Evolutionary conservation across 2,797 vertebrate species (phyloP).

Genomic region (Sibirionetta formosa): DNA sequence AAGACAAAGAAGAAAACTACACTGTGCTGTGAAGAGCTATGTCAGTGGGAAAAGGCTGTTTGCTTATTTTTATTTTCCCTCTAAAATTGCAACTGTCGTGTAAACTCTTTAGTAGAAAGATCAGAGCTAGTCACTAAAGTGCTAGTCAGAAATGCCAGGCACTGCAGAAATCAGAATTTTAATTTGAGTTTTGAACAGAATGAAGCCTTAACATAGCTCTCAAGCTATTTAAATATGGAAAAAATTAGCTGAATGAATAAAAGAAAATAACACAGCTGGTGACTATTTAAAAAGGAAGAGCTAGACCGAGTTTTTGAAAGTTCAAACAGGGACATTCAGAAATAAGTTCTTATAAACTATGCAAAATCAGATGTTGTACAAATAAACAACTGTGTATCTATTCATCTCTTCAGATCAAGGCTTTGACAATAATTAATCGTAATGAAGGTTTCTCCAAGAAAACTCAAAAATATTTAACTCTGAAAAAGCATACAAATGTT

Average conservation of each 20-base stretch:
- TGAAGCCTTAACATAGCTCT: conserved; percentile 57
- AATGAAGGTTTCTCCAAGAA: conserved; percentile 6
- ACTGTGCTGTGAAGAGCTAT: neutral
- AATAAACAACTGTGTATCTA: conserved; percentile 19
- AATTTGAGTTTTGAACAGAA: conserved; percentile 62
- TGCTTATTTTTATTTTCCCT: conserved; percentile 50
- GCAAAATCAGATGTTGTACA: conserved; percentile 53
- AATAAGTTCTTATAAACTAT: conserved; percentile 42
- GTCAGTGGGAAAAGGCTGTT: conserved; percentile 5
- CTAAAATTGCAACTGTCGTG: conserved; percentile 57
- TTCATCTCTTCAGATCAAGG: conserved; percentile 30
- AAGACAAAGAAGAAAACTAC: neutral
- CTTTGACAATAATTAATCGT: conserved; percentile 54
- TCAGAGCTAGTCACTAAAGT: conserved; percentile 47
- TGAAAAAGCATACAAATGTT: conserved; percentile 12
- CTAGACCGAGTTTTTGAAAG: conserved; percentile 23
- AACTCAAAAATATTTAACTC: neutral
- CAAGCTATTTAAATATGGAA: conserved; percentile 54
- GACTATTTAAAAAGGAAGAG: conserved; percentile 54
- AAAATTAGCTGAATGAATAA: conserved; percentile 65
- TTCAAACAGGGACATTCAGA: conserved; percentile 46
- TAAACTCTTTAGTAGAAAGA: conserved; percentile 59
- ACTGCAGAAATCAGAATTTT: conserved; percentile 51
- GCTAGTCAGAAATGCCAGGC: conserved; percentile 51
- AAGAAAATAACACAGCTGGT: conserved; percentile 71